phyloP scores from a whole-genome alignment of 2,888 invertebrate genomes.

The Spilosoma lubricipeda region DNA sequence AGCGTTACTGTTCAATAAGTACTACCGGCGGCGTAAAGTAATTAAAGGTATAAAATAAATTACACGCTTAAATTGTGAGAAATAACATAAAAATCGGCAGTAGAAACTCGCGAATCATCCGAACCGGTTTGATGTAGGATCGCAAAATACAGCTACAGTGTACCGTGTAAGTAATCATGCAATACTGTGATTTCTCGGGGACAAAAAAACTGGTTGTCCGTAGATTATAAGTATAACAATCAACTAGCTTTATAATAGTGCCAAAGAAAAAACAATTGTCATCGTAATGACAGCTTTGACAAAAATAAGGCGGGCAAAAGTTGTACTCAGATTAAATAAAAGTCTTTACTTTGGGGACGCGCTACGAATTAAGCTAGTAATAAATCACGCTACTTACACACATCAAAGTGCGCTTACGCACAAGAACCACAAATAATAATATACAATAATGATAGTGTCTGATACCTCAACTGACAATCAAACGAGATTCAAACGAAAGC shows the following conservation, averaged over 20 bases:
- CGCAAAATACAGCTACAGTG: slow-evolving; percentile 72
- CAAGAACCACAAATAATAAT: slow-evolving; percentile 75
- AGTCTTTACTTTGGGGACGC: slow-evolving; percentile 55
- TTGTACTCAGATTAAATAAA: slow-evolving; percentile 57
- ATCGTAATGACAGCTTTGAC: slow-evolving; percentile 47
- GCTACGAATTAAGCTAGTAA: slow-evolving; percentile 55
- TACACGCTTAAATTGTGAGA: slow-evolving; percentile 32
- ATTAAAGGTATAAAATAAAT: slow-evolving; percentile 25
- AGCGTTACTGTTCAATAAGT: not conserved
- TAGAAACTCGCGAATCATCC: slow-evolving; percentile 63
- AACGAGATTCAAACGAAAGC: slow-evolving; percentile 77
- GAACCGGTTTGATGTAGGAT: slow-evolving; percentile 82
- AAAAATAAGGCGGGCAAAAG: slow-evolving; percentile 46
- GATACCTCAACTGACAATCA: slow-evolving; percentile 71
- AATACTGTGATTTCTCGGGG: slow-evolving; percentile 52
- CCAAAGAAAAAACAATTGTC: slow-evolving; percentile 31
- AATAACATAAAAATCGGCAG: slow-evolving; percentile 44
- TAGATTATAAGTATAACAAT: slow-evolving; percentile 32
- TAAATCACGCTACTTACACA: slow-evolving; percentile 78
- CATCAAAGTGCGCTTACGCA: slow-evolving; percentile 76
- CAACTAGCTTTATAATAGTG: slow-evolving; percentile 22
- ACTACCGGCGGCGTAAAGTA: slow-evolving; percentile 11
- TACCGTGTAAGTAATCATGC: slow-evolving; percentile 54
- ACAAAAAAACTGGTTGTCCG: slow-evolving; percentile 46
- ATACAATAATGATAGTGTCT: slow-evolving; percentile 75